Conservation (phyloP, 2,113 vertebrate species). For the Suncus etruscus region DNA sequence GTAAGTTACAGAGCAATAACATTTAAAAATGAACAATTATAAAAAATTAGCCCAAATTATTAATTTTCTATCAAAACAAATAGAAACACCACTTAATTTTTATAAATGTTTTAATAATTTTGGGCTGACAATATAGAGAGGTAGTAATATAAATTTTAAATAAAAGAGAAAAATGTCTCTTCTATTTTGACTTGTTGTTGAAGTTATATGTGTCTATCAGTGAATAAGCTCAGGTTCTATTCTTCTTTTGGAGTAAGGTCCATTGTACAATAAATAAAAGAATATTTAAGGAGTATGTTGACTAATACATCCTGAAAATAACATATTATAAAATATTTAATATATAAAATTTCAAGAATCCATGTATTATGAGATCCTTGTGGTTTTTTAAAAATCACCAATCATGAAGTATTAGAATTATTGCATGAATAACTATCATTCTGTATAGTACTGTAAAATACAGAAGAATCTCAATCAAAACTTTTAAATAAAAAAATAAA, state of each 20-base stretch:
- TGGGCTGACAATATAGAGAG: background rate
- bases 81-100: background rate
- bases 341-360: background rate
- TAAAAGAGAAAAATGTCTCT: background rate
- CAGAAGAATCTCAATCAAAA: too few species aligned
- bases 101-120: slow-evolving; percentile 21
- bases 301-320: background rate
- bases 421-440: too few species aligned
- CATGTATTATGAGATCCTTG: background rate
- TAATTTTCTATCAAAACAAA: background rate
- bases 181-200: background rate
- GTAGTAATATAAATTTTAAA: slow-evolving; percentile 30
- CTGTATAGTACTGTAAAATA: too few species aligned
- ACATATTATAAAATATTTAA: background rate
- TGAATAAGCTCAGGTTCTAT: background rate
- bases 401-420: too few species aligned
- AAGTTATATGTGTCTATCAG: background rate
- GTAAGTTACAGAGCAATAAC: background rate
- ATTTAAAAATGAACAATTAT: too few species aligned
- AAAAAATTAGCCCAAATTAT: too few species aligned
- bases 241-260: background rate
- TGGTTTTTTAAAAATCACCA: too few species aligned
- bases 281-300: background rate
- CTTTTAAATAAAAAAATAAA: too few species aligned
- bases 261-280: slow-evolving; percentile 16